phyloP scores from a whole-genome alignment of 1,140 invertebrate genomes.

The Manduca sexta region DNA sequence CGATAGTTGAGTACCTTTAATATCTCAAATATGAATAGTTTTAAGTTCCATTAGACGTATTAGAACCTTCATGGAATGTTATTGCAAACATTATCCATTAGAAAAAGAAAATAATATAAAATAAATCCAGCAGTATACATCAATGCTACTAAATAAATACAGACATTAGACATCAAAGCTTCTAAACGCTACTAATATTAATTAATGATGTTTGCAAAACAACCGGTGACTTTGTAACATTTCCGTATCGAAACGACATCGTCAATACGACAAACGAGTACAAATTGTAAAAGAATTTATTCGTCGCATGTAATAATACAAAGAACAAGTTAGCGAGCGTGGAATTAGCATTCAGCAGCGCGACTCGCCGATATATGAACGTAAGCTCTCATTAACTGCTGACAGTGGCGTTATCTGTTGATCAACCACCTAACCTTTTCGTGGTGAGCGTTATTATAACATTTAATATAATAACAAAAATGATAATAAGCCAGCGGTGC shows the following conservation, averaged over 20 bases:
- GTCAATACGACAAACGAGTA: slow-evolving; percentile 47
- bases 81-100: too few species aligned
- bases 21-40: too few species aligned
- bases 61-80: too few species aligned
- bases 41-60: too few species aligned
- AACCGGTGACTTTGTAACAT: not conserved
- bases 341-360: slow-evolving; percentile 27
- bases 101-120: too few species aligned
- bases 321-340: slow-evolving; percentile 26
- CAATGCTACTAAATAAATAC: too few species aligned
- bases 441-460: slow-evolving; percentile 55
- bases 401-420: slow-evolving; percentile 43
- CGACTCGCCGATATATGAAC: slow-evolving; percentile 14
- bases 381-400: slow-evolving; percentile 36
- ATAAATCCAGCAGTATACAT: too few species aligned
- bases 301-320: slow-evolving; percentile 35
- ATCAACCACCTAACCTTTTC: slow-evolving; percentile 54
- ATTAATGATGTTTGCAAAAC: too few species aligned
- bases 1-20: too few species aligned
- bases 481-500: slow-evolving; percentile 51
- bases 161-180: too few species aligned
- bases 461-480: slow-evolving; percentile 67
- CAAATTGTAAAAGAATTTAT: slow-evolving; percentile 49
- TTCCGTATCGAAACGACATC: slow-evolving; percentile 23
- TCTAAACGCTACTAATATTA: too few species aligned